Percentiles rank a stretch among this genome's conserved stretches.
phyloP scores from a whole-genome alignment of 1,140 invertebrate genomes.

The Cryptotermes secundus region DNA sequence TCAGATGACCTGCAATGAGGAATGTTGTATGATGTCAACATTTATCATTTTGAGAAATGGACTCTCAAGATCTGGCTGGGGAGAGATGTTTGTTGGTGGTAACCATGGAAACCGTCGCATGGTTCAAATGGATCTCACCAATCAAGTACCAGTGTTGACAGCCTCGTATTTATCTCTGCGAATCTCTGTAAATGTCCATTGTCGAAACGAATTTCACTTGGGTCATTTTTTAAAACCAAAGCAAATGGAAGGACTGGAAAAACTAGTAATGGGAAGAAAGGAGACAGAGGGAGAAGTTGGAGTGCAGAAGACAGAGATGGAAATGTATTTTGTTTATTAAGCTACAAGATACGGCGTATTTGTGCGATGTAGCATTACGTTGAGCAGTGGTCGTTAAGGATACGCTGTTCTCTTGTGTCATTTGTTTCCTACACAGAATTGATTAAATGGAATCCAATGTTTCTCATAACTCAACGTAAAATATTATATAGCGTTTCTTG shows the following conservation, averaged over 20 bases:
- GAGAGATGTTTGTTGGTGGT: not conserved
- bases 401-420: not conserved
- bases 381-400: not conserved
- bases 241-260: not conserved
- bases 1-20: not conserved
- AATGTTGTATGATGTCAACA: not conserved
- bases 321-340: not conserved
- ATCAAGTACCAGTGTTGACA: constrained; percentile 12
- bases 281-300: not conserved
- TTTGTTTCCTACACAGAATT: not conserved
- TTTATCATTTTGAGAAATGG: constrained; percentile 12
- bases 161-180: not conserved
- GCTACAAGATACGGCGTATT: not conserved
- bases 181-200: constrained; percentile 2
- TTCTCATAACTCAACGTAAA: not conserved
- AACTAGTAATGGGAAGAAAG: not conserved
- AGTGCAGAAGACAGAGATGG: not conserved
- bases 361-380: not conserved
- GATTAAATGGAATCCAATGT: not conserved
- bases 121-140: constrained; percentile 15
- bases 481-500: not conserved
- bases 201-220: not conserved
- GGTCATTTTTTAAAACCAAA: not conserved
- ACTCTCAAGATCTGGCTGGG: not conserved
- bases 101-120: not conserved